Conservation (phyloP, 2,113 vertebrate species). For the Plectropomus leopardus region DNA sequence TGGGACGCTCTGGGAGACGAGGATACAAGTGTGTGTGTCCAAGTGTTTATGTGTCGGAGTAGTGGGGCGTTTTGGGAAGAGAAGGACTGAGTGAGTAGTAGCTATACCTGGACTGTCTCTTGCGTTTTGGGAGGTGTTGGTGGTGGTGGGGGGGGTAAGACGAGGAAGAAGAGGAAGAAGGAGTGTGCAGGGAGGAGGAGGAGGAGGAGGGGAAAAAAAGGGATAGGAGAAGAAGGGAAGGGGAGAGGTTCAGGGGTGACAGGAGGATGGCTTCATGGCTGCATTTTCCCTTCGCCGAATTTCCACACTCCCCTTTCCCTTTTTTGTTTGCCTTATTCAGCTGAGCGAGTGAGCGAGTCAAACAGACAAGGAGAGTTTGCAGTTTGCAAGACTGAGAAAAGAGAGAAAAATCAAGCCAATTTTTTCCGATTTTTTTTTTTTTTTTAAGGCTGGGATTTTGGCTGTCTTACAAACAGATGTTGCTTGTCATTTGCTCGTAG, state of each 20-base stretch:
- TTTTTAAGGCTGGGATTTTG: slow-evolving; percentile 84
- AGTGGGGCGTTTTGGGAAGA: slow-evolving; percentile 63
- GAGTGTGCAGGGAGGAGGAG: slow-evolving; percentile 53
- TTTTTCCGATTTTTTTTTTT: slow-evolving; percentile 44
- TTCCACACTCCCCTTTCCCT: slow-evolving; percentile 77
- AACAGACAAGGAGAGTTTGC: slow-evolving; percentile 75
- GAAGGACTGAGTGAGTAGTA: slow-evolving; percentile 69
- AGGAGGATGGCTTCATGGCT: slow-evolving; percentile 83
- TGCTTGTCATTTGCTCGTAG: slow-evolving; percentile 89
- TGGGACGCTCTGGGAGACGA: slow-evolving; percentile 74
- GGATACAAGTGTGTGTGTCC: slow-evolving; percentile 61
- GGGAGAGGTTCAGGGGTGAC: slow-evolving; percentile 85
- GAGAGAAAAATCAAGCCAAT: slow-evolving; percentile 73
- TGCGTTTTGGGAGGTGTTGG: slow-evolving; percentile 51
- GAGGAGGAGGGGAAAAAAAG: slow-evolving; percentile 37
- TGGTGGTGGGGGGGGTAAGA: not conserved
- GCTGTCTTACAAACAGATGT: slow-evolving; percentile 91
- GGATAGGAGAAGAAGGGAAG: slow-evolving; percentile 51
- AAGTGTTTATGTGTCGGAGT: slow-evolving; percentile 65
- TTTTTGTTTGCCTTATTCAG: slow-evolving; percentile 77
- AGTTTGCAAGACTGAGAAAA: slow-evolving; percentile 66
- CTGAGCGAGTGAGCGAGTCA: slow-evolving; percentile 73
- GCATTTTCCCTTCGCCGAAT: slow-evolving; percentile 80
- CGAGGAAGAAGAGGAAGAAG: slow-evolving; percentile 47
- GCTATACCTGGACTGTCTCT: slow-evolving; percentile 75